phyloP scores from a whole-genome alignment of 1,140 invertebrate species.

The Danaus plexippus region DNA sequence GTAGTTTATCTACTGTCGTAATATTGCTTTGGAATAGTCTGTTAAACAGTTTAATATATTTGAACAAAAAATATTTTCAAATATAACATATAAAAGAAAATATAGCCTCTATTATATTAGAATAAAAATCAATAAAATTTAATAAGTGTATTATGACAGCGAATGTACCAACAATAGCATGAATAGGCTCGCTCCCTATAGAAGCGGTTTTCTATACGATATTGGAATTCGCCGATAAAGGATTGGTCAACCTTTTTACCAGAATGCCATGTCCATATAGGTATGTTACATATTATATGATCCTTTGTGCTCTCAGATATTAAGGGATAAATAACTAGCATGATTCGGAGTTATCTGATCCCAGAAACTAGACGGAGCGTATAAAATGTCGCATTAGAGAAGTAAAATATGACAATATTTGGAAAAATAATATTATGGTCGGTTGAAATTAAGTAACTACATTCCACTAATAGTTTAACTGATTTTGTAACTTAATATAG shows the following conservation, averaged over 20 bases:
- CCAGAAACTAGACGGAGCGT: conserved; percentile 14
- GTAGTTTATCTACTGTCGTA: too few relatives aligned
- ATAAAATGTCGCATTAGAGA: conserved; percentile 28
- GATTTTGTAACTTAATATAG: too few relatives aligned
- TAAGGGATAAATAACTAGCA: conserved; percentile 20
- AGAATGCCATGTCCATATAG: conserved; percentile 14
- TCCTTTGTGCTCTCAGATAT: conserved; percentile 17
- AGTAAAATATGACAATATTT: conserved; percentile 23
- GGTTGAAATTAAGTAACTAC: too few relatives aligned
- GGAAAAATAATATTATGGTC: conserved; percentile 2
- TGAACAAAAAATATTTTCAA: too few relatives aligned
- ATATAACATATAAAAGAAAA: too few relatives aligned
- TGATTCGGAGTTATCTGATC: conserved; percentile 25
- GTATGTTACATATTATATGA: conserved; percentile 10
- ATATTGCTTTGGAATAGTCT: too few relatives aligned
- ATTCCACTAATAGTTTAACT: too few relatives aligned
- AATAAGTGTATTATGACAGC: conserved; percentile 20
- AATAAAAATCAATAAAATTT: conserved; percentile 19
- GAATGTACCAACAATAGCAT: conserved; percentile 34
- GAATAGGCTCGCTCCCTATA: conserved; percentile 39
- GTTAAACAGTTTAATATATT: too few relatives aligned
- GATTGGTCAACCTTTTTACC: conserved; percentile 56
- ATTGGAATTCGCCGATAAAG: conserved; percentile 58
- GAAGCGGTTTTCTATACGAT: conserved; percentile 42
- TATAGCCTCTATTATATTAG: too few relatives aligned